Conservation (phyloP, 2,113 vertebrate species). For the Ardeotis arabs region DNA sequence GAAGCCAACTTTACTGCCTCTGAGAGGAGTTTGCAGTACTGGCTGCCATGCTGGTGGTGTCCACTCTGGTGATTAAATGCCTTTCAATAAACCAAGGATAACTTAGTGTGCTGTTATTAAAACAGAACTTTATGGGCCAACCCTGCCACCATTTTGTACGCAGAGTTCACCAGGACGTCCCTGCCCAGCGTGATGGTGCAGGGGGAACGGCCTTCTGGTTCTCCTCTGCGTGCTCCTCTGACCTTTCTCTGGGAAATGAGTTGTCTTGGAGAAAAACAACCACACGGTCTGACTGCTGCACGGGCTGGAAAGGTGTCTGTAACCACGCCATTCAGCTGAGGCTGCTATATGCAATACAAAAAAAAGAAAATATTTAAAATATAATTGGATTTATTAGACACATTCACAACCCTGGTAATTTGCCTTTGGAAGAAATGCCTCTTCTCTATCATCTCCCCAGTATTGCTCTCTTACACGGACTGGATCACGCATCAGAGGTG, state of each 20-base stretch:
- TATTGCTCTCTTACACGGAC: neutral
- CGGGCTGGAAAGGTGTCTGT: accelerated
- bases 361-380: neutral
- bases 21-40: neutral
- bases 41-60: neutral
- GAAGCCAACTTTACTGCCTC: neutral
- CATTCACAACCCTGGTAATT: neutral
- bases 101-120: neutral
- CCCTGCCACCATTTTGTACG: neutral
- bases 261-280: neutral
- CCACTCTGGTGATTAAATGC: neutral
- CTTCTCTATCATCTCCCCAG: neutral
- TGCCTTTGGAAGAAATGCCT: neutral
- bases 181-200: neutral
- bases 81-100: neutral
- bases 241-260: neutral
- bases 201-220: neutral
- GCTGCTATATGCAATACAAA: neutral
- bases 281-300: accelerated
- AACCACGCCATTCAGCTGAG: accelerated
- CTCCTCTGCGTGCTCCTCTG: neutral
- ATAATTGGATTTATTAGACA: neutral
- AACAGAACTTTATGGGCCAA: neutral
- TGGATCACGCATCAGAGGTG: neutral
- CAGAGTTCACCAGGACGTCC: neutral